These are phyloP conservation scores for Pituophis catenifer DNA, from an alignment of 2,113 vertebrate genomes.

Conservation along the genomic window DNA sequence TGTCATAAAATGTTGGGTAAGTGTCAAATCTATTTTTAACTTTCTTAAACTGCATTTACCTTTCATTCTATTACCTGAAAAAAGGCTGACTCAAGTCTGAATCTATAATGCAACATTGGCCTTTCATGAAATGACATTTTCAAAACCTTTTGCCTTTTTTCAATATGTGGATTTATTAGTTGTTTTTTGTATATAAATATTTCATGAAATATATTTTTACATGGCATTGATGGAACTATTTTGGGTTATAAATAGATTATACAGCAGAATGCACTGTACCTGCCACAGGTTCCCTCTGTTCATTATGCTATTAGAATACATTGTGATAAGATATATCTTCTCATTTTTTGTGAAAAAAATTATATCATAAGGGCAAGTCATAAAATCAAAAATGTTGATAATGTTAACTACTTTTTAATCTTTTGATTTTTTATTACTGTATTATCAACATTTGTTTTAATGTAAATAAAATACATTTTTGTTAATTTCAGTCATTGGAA, in stretches of 20 bases:
- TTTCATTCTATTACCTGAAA: conserved; percentile 28
- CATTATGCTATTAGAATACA: conserved; percentile 27
- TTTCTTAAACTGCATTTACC: conserved; percentile 37
- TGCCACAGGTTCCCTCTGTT: neutral
- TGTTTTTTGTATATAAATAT: conserved; percentile 48
- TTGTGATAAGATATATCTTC: conserved; percentile 13
- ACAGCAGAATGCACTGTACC: neutral
- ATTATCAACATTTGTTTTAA: conserved; percentile 42
- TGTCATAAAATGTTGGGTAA: neutral
- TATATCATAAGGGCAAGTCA: neutral
- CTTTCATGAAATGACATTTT: conserved; percentile 39
- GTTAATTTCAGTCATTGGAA: conserved; percentile 53
- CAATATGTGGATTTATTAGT: conserved; percentile 37
- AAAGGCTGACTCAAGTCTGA: conserved; percentile 14
- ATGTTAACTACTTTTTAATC: conserved; percentile 58
- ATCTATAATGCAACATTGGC: conserved; percentile 10
- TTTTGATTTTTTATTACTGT: conserved; percentile 50
- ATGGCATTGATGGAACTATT: conserved; percentile 4
- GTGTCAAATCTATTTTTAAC: conserved; percentile 23
- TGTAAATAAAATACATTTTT: conserved; percentile 50
- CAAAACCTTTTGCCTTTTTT: conserved; percentile 40
- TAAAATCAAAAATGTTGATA: neutral
- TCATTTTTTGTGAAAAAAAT: conserved; percentile 2
- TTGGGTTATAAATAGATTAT: neutral
- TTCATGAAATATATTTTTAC: conserved; percentile 27